Conservation (phyloP, 2,113 vertebrate species). For the Centropus unirufus region DNA sequence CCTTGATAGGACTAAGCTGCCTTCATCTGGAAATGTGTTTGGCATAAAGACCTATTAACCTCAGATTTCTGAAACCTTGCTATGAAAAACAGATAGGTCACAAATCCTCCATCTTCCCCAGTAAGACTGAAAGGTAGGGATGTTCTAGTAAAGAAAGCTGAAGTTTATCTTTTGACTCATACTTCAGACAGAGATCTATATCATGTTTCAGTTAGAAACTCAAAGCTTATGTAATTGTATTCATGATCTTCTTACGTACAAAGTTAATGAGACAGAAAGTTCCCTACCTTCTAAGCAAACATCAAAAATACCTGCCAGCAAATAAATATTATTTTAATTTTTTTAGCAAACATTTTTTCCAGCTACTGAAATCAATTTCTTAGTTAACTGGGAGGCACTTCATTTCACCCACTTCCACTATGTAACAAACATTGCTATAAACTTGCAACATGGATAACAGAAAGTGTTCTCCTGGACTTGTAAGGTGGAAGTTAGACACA, state of each 20-base stretch:
- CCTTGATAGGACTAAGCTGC: too few relatives aligned
- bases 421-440: not conserved
- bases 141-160: not conserved
- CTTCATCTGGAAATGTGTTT: too few relatives aligned
- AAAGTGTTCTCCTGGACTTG: not conserved
- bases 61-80: not conserved
- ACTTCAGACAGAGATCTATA: not conserved
- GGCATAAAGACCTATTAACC: not conserved
- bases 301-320: not conserved
- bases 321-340: conserved; percentile 11
- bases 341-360: not conserved
- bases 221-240: not conserved
- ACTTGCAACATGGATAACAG: not conserved
- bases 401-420: not conserved
- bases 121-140: not conserved
- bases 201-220: not conserved
- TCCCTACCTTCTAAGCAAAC: conserved; percentile 44
- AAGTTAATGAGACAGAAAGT: conserved; percentile 18
- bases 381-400: not conserved
- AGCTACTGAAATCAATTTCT: not conserved
- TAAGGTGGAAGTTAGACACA: not conserved
- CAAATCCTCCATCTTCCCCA: not conserved
- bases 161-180: not conserved
- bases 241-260: not conserved
- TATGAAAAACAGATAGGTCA: not conserved